phyloP scores from a whole-genome alignment of 2,797 vertebrate species.

The Mareca strepera region DNA sequence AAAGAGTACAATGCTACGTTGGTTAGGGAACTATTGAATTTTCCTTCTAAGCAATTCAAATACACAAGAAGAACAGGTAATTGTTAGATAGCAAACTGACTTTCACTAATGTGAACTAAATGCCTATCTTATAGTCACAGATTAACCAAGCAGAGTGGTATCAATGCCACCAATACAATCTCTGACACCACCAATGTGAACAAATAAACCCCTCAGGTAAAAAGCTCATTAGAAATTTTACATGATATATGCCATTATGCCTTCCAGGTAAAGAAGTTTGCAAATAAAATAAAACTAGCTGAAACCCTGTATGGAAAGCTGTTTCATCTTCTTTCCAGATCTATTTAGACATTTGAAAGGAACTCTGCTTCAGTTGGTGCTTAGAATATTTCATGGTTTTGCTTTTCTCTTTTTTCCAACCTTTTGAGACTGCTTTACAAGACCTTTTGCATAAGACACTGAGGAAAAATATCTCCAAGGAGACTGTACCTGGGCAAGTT shows the following conservation, averaged over 20 bases:
- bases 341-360: background rate
- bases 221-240: background rate
- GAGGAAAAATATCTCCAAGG: background rate
- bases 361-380: background rate
- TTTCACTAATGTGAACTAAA: background rate
- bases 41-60: conserved; percentile 8
- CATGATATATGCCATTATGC: background rate
- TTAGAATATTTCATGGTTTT: background rate
- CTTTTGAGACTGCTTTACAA: background rate
- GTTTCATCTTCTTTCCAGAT: background rate
- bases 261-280: background rate
- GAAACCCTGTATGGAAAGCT: background rate
- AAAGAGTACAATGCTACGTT: background rate
- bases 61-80: background rate
- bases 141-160: background rate
- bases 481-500: background rate
- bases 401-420: background rate
- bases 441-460: background rate
- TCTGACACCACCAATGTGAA: background rate
- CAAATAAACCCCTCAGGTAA: background rate
- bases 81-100: background rate
- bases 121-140: background rate
- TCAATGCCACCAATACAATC: background rate
- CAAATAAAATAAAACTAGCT: background rate
- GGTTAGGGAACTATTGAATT: background rate